Percentiles rank a stretch among this genome's conserved stretches.
These are phyloP conservation scores for Argyra leucocephala DNA, from an alignment of 2,888 invertebrate genomes.

Conservation along the genomic window DNA sequence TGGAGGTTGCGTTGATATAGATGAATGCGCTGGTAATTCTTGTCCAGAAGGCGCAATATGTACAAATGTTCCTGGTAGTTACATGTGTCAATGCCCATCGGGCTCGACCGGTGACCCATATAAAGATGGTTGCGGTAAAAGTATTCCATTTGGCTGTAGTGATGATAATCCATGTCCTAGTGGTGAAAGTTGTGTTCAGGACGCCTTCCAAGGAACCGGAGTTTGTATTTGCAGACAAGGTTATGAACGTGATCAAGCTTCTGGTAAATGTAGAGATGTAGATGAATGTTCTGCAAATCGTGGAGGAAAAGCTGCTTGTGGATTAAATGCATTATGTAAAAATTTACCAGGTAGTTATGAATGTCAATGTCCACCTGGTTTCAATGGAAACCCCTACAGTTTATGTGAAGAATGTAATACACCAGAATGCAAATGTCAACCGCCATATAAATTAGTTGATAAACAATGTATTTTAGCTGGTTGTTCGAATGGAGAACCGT, in stretches of 20 bases:
- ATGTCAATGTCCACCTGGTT: slow-evolving; percentile 80
- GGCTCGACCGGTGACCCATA: slow-evolving; percentile 74
- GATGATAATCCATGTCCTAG: slow-evolving; percentile 66
- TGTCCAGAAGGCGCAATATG: slow-evolving; percentile 81
- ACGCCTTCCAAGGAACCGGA: slow-evolving; percentile 61
- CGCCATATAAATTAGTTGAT: slow-evolving; percentile 74
- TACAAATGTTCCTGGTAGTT: slow-evolving; percentile 77
- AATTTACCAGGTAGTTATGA: slow-evolving; percentile 89
- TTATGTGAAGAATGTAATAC: slow-evolving; percentile 77
- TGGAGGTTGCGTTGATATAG: slow-evolving; percentile 74
- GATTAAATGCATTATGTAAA: slow-evolving; percentile 80
- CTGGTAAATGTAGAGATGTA: slow-evolving; percentile 70
- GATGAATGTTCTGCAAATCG: slow-evolving; percentile 72
- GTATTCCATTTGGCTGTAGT: slow-evolving; percentile 60
- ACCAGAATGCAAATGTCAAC: slow-evolving; percentile 75
- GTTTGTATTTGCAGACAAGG: slow-evolving; percentile 86
- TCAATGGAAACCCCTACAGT: slow-evolving; percentile 81
- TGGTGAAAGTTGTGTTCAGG: slow-evolving; percentile 76
- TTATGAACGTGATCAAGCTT: slow-evolving; percentile 64
- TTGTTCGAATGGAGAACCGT: slow-evolving; percentile 69
- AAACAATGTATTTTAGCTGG: slow-evolving; percentile 78
- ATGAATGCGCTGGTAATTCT: slow-evolving; percentile 75
- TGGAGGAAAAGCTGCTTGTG: slow-evolving; percentile 67
- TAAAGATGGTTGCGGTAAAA: slow-evolving; percentile 62
- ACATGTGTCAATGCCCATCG: slow-evolving; percentile 78